Evolutionary conservation across 2,797 vertebrate species (phyloP).

Genomic region (Pristis pectinata): DNA sequence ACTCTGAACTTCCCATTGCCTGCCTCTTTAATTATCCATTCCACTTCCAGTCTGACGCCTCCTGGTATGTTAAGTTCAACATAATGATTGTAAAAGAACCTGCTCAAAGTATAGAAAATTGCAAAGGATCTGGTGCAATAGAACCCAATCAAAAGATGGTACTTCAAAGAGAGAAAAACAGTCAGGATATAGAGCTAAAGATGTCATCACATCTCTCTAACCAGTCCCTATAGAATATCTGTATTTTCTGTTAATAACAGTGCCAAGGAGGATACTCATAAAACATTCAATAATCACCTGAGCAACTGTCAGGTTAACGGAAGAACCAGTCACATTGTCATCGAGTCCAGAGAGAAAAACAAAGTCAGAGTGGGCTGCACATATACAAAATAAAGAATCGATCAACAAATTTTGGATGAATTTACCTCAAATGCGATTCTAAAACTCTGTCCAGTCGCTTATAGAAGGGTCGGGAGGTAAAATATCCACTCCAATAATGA

Average conservation of each 20-base stretch:
- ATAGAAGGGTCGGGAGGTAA: slow-evolving; percentile 87
- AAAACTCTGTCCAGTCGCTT: slow-evolving; percentile 75
- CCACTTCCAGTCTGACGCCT: too few species aligned
- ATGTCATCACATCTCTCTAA: background rate
- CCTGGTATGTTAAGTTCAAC: background rate
- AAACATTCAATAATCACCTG: background rate
- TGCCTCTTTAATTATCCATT: too few species aligned
- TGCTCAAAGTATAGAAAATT: background rate
- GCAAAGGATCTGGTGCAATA: background rate
- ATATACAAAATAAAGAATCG: background rate
- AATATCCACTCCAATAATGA: slow-evolving; percentile 93
- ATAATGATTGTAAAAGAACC: background rate
- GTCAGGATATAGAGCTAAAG: background rate
- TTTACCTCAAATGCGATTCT: slow-evolving; percentile 71
- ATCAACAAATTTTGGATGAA: slow-evolving; percentile 12
- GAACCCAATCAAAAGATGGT: background rate
- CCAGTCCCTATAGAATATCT: background rate
- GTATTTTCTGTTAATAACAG: background rate
- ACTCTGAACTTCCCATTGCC: too few species aligned
- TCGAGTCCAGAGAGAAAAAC: background rate
- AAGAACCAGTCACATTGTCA: background rate
- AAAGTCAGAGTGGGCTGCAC: background rate
- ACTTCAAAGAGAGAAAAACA: background rate
- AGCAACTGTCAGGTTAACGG: background rate
- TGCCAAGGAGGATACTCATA: background rate